phyloP scores from a whole-genome alignment of 2,888 invertebrate species.

The Eristalinus aeneus region DNA sequence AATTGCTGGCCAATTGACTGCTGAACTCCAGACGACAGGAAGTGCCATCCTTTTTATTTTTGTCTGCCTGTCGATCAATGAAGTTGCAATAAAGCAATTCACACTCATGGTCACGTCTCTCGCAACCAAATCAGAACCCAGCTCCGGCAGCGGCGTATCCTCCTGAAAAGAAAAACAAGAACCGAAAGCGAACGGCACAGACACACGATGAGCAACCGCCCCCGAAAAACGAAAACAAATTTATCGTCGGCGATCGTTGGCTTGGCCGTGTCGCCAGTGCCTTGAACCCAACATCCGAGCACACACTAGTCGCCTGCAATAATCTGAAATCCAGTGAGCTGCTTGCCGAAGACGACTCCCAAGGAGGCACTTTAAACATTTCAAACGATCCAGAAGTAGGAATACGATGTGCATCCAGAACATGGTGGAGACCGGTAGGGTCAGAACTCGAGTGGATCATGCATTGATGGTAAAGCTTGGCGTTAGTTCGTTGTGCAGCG shows the following conservation, averaged over 20 bases:
- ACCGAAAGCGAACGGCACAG: constrained; percentile 11
- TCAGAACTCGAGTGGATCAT: no score
- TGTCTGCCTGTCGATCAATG: not conserved
- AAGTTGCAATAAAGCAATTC: constrained; percentile 16
- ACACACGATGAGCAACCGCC: not conserved
- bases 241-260: constrained; percentile 62
- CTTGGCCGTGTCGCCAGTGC: constrained; percentile 40
- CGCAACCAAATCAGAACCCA: not conserved
- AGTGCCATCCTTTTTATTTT: not conserved
- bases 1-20: not conserved
- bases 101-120: constrained; percentile 51
- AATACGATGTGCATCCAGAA: no score
- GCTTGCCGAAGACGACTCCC: not conserved
- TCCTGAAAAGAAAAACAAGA: constrained; percentile 21
- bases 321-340: not conserved
- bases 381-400: no score
- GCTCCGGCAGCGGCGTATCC: not conserved
- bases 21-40: not conserved
- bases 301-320: not conserved
- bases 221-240: constrained; percentile 44
- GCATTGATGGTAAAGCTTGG: no score
- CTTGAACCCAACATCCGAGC: constrained; percentile 47
- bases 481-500: no score
- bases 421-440: no score
- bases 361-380: not conserved